Evolutionary conservation across 2,888 invertebrate genomes (phyloP).

Genomic region (Stenotaenia linearis): DNA sequence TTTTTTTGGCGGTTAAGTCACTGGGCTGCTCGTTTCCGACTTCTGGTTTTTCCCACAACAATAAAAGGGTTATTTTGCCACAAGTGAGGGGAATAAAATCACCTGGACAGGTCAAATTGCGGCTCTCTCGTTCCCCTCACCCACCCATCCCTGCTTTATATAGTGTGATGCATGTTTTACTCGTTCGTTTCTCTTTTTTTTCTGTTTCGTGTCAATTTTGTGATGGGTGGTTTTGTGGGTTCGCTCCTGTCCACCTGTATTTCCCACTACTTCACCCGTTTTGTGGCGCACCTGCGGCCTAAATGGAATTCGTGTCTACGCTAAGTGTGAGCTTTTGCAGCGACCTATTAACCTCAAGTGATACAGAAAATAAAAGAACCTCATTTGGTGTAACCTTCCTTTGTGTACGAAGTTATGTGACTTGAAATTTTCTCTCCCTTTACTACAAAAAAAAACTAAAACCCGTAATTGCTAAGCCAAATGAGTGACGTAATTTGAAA

Average conservation of each 20-base stretch:
- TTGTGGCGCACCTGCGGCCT: conserved; percentile 15
- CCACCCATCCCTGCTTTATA: not conserved
- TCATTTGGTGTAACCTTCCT: conserved; percentile 19
- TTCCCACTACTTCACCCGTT: not conserved
- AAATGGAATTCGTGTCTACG: conserved; percentile 19
- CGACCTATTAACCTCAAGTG: not conserved
- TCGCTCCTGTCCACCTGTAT: conserved; percentile 8
- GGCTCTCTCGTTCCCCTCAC: conserved; percentile 6
- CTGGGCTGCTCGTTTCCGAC: not conserved
- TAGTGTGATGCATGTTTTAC: not conserved
- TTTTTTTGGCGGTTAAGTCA: not conserved
- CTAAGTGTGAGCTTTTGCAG: conserved; percentile 15
- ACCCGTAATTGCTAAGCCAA: not conserved
- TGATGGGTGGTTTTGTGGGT: conserved; percentile 15
- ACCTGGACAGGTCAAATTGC: conserved; percentile 14
- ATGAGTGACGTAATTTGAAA: conserved; percentile 19
- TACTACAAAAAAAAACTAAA: not conserved
- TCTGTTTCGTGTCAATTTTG: not conserved
- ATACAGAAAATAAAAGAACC: not conserved
- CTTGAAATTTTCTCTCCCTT: not conserved
- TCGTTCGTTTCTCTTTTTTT: not conserved
- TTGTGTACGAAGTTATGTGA: not conserved
- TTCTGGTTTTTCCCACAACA: not conserved
- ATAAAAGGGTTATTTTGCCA: too few species aligned
- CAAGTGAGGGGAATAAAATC: not conserved